A percentile compares a stretch with the other conserved stretches of the same genome.
phyloP scores from a whole-genome alignment of 1,140 invertebrate species.

The Caerostris extrusa region DNA sequence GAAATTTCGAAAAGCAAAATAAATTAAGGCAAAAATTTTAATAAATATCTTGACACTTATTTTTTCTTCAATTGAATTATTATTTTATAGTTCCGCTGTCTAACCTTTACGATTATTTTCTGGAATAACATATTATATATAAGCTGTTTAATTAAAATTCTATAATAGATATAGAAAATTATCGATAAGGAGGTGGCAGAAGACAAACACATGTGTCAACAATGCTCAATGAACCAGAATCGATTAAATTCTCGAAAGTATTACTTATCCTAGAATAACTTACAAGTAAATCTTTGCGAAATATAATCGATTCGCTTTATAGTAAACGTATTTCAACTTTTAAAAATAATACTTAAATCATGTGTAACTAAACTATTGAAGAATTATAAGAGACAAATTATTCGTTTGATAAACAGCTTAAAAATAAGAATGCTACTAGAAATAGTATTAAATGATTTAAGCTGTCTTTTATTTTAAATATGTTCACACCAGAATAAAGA shows the following conservation, averaged over 20 bases:
- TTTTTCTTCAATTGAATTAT: no score
- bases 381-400: not conserved
- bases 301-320: not conserved
- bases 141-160: no score
- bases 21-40: no score
- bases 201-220: not conserved
- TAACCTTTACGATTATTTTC: no score
- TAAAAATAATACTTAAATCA: not conserved
- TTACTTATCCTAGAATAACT: not conserved
- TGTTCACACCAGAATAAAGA: no score
- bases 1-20: no score
- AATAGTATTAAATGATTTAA: constrained; percentile 1
- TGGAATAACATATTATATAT: no score
- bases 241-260: not conserved
- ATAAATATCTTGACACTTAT: no score
- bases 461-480: not conserved
- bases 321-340: not conserved
- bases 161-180: not conserved
- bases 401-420: not conserved
- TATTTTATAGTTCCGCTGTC: no score
- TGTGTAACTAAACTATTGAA: not conserved
- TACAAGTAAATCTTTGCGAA: not conserved
- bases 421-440: not conserved
- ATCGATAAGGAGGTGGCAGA: not conserved
- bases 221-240: not conserved